Percentiles rank a stretch among this genome's conserved stretches.
These are phyloP conservation scores for Andrena cerasifolii DNA, from an alignment of 1,140 invertebrate species.

Conservation along the genomic window DNA sequence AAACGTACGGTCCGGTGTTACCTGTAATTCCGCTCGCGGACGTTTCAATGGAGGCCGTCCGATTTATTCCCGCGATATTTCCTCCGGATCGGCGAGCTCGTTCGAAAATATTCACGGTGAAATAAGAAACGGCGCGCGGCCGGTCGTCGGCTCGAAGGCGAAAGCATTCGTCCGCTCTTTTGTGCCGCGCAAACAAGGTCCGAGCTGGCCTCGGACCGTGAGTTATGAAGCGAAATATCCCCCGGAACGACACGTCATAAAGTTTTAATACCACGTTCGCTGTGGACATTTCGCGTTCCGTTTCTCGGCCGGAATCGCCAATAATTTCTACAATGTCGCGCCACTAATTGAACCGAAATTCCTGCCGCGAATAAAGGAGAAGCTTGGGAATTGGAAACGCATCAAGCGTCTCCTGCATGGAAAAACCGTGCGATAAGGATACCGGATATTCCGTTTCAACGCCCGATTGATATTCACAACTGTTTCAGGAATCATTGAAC, in stretches of 20 bases:
- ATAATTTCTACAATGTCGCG: neutral
- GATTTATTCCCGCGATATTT: conserved; percentile 32
- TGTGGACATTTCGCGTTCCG: conserved; percentile 9
- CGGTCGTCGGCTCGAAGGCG: neutral
- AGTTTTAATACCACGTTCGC: conserved; percentile 23
- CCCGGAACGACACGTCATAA: conserved; percentile 16
- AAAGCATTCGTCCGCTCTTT: neutral
- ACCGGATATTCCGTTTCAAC: no score
- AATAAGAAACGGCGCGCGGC: conserved; percentile 28
- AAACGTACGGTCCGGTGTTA: conserved; percentile 1
- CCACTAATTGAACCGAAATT: neutral
- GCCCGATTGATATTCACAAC: no score
- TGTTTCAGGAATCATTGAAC: no score
- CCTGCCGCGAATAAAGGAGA: neutral
- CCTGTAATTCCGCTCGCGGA: neutral
- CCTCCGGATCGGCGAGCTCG: neutral
- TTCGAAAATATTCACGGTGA: conserved; percentile 28
- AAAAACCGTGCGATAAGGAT: no score
- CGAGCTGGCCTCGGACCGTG: neutral
- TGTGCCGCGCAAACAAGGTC: neutral
- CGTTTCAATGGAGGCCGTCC: conserved; percentile 7
- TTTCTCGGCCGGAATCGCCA: neutral
- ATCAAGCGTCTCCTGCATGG: neutral
- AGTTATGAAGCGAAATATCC: conserved; percentile 21
- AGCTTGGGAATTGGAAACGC: neutral